Percentiles rank a stretch among this genome's conserved stretches.
Evolutionary conservation across 2,888 invertebrate species (phyloP).

Genomic region (Dynastes tityus): DNA sequence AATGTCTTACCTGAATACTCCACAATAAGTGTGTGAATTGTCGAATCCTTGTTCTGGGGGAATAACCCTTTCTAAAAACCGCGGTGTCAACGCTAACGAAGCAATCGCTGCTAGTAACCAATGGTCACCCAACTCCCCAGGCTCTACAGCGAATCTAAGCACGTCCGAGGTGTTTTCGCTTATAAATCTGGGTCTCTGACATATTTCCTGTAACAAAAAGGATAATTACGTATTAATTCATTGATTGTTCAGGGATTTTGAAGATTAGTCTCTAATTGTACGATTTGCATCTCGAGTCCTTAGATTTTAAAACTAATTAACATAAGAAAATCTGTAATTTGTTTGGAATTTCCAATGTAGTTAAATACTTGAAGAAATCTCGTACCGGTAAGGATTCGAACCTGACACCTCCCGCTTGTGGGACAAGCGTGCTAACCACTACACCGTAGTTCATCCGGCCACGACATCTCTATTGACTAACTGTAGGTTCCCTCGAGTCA

Average conservation of each 20-base stretch:
- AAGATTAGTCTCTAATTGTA: background rate
- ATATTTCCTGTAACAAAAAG: slow-evolving; percentile 75
- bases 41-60: slow-evolving; percentile 80
- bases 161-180: slow-evolving; percentile 66
- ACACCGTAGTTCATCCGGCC: too few species aligned
- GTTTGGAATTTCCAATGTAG: too few species aligned
- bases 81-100: slow-evolving; percentile 78
- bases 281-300: too few species aligned
- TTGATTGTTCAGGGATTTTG: background rate
- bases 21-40: slow-evolving; percentile 74
- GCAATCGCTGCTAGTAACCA: slow-evolving; percentile 79
- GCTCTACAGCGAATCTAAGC: slow-evolving; percentile 72
- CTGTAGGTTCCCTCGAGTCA: too few species aligned
- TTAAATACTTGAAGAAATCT: too few species aligned
- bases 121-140: slow-evolving; percentile 75
- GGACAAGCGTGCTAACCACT: too few species aligned
- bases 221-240: background rate
- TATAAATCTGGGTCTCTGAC: slow-evolving; percentile 77
- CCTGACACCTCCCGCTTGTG: too few species aligned
- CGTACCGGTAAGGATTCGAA: too few species aligned
- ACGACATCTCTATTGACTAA: too few species aligned
- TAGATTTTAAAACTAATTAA: too few species aligned
- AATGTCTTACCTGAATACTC: slow-evolving; percentile 76
- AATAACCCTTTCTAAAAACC: slow-evolving; percentile 78
- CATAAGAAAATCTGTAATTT: too few species aligned